A percentile compares a stretch with the other conserved stretches of the same genome.
phyloP scores from a whole-genome alignment of 2,797 vertebrate species.

The Coluber constrictor region DNA sequence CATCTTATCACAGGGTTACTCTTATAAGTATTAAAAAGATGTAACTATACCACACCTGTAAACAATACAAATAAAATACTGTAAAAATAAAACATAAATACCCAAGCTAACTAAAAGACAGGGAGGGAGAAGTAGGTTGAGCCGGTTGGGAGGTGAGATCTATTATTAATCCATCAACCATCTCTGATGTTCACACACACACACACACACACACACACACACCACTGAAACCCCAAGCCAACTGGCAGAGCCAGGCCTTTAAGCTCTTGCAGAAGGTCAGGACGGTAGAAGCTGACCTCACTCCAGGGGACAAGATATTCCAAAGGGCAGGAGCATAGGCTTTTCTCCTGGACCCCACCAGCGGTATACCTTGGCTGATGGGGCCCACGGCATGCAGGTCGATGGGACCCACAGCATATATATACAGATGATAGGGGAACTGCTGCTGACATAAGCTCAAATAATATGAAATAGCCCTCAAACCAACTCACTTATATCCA shows the following conservation, averaged over 20 bases:
- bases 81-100: not conserved
- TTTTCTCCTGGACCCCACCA: not conserved
- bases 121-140: not conserved
- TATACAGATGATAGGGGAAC: not conserved
- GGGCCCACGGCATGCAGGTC: not conserved
- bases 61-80: not conserved
- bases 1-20: not conserved
- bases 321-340: not conserved
- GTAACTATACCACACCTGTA: not conserved
- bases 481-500: not conserved
- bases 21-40: not conserved
- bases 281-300: not conserved
- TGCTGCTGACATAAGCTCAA: not conserved
- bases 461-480: not conserved
- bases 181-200: not conserved
- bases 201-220: not conserved
- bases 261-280: not conserved
- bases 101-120: not conserved
- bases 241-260: not conserved
- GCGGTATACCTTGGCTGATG: not conserved
- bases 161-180: not conserved
- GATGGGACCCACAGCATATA: not conserved
- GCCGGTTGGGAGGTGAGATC: not conserved
- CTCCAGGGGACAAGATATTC: not conserved
- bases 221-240: not conserved